Evolutionary conservation across 2,888 invertebrate genomes (phyloP).

Genomic region (Cataglyphis albicans): DNA sequence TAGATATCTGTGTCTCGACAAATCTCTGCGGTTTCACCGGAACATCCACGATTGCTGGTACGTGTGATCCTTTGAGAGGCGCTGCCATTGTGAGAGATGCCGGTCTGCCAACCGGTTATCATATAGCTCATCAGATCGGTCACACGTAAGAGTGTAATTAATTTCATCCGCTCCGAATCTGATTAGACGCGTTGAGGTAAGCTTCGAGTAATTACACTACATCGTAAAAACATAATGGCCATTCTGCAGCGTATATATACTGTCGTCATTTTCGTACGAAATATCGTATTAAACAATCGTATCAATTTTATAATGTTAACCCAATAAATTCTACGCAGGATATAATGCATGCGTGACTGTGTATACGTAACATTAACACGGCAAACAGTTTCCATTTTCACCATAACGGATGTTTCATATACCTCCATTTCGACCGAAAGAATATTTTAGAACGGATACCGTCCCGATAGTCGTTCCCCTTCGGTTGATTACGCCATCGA

Average conservation of each 20-base stretch:
- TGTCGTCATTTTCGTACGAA: not conserved
- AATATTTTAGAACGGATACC: conserved; percentile 13
- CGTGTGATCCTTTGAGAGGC: conserved; percentile 87
- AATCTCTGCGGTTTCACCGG: conserved; percentile 86
- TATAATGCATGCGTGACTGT: not conserved
- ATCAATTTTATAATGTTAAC: conserved; percentile 19
- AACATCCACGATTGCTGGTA: conserved; percentile 87
- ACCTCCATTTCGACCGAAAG: not conserved
- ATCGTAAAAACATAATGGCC: not conserved
- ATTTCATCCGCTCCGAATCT: conserved; percentile 33
- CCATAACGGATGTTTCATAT: not conserved
- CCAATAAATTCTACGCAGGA: not conserved
- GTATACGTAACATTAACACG: not conserved
- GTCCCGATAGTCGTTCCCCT: not conserved
- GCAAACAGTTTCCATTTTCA: not conserved
- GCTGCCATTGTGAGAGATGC: conserved; percentile 88
- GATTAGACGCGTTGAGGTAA: conserved; percentile 13
- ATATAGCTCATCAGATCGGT: conserved; percentile 88
- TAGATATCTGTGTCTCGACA: conserved; percentile 83
- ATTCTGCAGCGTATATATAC: not conserved
- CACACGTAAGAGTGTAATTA: conserved; percentile 86
- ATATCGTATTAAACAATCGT: not conserved
- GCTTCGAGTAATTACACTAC: not conserved
- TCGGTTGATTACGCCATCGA: conserved; percentile 2
- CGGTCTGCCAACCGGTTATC: conserved; percentile 87